Evolutionary conservation across 2,888 invertebrate species (phyloP).

Genomic region (Agonopterix heracliana): DNA sequence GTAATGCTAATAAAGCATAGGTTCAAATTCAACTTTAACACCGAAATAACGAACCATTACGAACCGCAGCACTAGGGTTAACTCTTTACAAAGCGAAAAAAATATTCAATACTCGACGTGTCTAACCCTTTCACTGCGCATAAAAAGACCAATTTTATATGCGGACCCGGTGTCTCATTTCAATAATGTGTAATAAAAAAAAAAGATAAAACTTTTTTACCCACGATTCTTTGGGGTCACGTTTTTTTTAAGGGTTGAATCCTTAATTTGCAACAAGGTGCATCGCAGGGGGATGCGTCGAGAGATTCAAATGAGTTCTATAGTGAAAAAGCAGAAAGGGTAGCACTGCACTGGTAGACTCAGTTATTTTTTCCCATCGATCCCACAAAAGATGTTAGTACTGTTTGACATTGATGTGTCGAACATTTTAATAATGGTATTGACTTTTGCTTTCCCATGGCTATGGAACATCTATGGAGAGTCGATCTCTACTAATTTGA

Average conservation of each 20-base stretch:
- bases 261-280: slow-evolving; percentile 77
- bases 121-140: slow-evolving; percentile 55
- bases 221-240: slow-evolving; percentile 71
- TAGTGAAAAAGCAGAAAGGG: slow-evolving; percentile 59
- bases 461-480: background rate
- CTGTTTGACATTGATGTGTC: slow-evolving; percentile 59
- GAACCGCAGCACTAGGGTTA: slow-evolving; percentile 61
- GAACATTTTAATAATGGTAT: slow-evolving; percentile 36
- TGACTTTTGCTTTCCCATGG: slow-evolving; percentile 24
- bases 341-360: slow-evolving; percentile 20
- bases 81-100: slow-evolving; percentile 35
- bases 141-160: slow-evolving; percentile 73
- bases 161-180: slow-evolving; percentile 74
- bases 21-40: slow-evolving; percentile 62
- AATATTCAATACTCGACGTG: slow-evolving; percentile 46
- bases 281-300: slow-evolving; percentile 57
- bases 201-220: slow-evolving; percentile 70
- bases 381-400: slow-evolving; percentile 53
- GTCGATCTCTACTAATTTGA: too few relatives aligned
- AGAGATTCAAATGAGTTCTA: slow-evolving; percentile 68
- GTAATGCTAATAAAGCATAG: background rate
- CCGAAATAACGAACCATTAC: slow-evolving; percentile 62
- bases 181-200: slow-evolving; percentile 64
- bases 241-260: slow-evolving; percentile 61
- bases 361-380: slow-evolving; percentile 58